Evolutionary conservation across 2,888 invertebrate species (phyloP), one percentile per base, ranked within the genome.

Genomic region (Sarcophaga subvicina): DNA sequence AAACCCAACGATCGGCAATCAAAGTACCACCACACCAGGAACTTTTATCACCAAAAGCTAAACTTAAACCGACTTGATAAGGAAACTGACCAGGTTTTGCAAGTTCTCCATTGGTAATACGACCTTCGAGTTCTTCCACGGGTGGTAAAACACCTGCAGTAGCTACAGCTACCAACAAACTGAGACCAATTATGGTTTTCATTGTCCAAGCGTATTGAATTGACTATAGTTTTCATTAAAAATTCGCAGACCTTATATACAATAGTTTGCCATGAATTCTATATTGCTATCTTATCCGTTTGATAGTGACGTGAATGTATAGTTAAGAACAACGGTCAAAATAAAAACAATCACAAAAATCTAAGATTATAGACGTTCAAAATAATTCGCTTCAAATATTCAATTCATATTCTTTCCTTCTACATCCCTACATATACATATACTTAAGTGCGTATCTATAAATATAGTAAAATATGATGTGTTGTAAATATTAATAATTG

Each of bases 21-120:
- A 93, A 25, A 73, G 91, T 90, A 67, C 92, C 93, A 47, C 93
- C 93, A 71, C 93, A 93, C 91, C 91, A 93, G 22, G 88, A 88
- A 2, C 89, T 89, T 1, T 88, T 85, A 0, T 25, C 0, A 2
- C 64, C 66, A 4, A 90, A 27, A 63, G 89, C 82, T 4, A 93
- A 85, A 79, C 89, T 2, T 6, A 93, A 87, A 37, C 93, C 93
- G 49, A 82, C 91, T 87, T 92, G 92, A 85, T 92, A 91, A 60
- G 92, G 91, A 78, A 92, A 91, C 72, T 93, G 91, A n/a, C 89
- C 90, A 25, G 89, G 90, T 8, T 8, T 27, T 2, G 92, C 92
- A 14, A 85, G 59, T 12, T 88, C 20, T 10, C 93, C 93, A 10
- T 88, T 89, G 47, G 92, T 91, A 60, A 93, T 93, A 62, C 92